Evolutionary conservation across 2,113 vertebrate species (phyloP).

Genomic region (Carassius carassius): DNA sequence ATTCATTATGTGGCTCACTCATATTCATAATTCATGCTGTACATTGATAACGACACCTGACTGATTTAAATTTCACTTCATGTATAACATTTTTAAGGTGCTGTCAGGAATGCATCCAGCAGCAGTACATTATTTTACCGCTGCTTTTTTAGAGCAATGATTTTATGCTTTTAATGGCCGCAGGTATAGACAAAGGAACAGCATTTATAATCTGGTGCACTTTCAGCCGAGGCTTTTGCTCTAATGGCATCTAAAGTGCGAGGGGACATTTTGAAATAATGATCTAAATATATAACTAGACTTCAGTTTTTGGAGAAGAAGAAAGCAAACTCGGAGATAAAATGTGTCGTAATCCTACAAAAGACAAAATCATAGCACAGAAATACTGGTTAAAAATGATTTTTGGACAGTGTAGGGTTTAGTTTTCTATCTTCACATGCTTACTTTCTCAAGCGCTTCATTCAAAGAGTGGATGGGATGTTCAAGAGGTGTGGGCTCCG

Average conservation of each 20-base stretch:
- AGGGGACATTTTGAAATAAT: neutral
- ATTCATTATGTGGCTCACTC: neutral
- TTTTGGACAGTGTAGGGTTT: neutral
- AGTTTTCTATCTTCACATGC: neutral
- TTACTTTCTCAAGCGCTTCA: conserved; percentile 86
- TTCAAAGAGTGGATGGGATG: conserved; percentile 87
- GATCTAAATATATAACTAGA: neutral
- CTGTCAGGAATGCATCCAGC: neutral
- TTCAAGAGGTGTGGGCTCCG: conserved; percentile 81
- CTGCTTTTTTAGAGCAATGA: neutral
- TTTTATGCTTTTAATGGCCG: neutral
- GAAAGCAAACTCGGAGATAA: neutral
- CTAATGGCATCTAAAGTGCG: neutral
- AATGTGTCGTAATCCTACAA: neutral
- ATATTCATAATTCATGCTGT: neutral
- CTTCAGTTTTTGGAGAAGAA: neutral
- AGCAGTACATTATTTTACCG: neutral
- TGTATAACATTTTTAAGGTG: neutral
- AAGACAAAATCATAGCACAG: neutral
- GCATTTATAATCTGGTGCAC: neutral
- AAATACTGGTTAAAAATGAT: neutral
- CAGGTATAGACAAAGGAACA: neutral
- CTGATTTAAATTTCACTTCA: neutral
- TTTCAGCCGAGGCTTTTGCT: neutral
- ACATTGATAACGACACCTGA: neutral